A percentile compares a stretch with the other conserved stretches of the same genome.
These are phyloP conservation scores for Zootoca vivipara DNA, from an alignment of 2,113 vertebrate species.

Conservation along the genomic window DNA sequence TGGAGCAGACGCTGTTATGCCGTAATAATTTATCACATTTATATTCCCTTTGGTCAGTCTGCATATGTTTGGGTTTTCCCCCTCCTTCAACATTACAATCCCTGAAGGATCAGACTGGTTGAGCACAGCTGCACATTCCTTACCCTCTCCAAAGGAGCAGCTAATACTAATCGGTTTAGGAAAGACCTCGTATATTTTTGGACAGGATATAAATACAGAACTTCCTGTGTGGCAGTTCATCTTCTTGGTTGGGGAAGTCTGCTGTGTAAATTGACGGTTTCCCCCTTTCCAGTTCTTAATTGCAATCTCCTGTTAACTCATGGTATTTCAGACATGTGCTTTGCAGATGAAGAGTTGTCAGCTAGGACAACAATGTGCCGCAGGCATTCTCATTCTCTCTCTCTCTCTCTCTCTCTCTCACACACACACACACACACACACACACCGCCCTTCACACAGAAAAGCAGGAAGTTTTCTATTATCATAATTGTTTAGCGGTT, in stretches of 20 bases:
- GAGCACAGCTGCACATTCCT: not conserved
- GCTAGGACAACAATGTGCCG: not conserved
- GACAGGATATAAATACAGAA: not conserved
- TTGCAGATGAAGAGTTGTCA: not conserved
- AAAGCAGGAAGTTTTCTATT: not conserved
- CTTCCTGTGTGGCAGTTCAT: not conserved
- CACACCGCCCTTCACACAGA: not conserved
- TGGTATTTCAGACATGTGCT: not conserved
- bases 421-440: not conserved
- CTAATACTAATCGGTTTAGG: fast-evolving
- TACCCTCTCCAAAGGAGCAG: not conserved
- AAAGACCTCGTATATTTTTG: conserved; percentile 15
- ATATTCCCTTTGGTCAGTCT: not conserved
- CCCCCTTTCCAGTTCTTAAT: not conserved
- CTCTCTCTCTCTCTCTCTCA: not conserved
- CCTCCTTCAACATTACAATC: not conserved
- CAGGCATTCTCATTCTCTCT: not conserved
- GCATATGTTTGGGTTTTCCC: not conserved
- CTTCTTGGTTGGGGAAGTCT: not conserved
- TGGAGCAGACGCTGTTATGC: not conserved
- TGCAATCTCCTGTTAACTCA: not conserved
- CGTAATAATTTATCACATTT: not conserved
- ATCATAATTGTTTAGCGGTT: not conserved
- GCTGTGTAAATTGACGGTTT: not conserved
- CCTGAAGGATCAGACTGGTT: not conserved